Evolutionary conservation across 2,113 vertebrate genomes (phyloP), one percentile per base, ranked within the genome.

Genomic region (Lanius ludovicianus): DNA sequence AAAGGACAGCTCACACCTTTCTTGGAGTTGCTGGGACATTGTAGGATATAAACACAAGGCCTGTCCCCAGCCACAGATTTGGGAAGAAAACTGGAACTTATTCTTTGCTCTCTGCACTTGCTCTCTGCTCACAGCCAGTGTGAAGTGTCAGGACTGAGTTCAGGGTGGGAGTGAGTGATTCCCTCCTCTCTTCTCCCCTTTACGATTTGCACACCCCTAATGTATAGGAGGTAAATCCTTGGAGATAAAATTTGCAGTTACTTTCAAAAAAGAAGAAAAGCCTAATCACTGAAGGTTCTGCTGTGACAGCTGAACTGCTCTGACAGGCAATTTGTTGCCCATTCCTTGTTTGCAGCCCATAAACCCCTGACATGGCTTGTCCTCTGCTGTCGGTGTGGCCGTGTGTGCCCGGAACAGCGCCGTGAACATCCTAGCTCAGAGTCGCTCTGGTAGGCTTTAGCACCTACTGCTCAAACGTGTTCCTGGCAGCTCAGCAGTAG

Each of bases 1-100:
- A 57, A 25, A 64, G 23, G n/a, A 71, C 52, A 57, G 24, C 19
- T 64, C 22, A 60, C 44, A 60, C 37, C 42, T 88, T 56, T 5
- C 44, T 30, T 33, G 1, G 1, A 28, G 52, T n/a, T 3, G 0
- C 39, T 11, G 47, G 33, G 74, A 11, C 5, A 21, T 5, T 1
- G 1, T 2, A n/a, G 46, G 42, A 7, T 10, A 19, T 0, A 10
- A 15, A 9, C 56, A 41, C 1, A 2, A 59, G 63, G n/a, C 5
- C 31, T 37, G 9, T 8, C 4, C 30, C 28, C 33, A 63, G 75
- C 15, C 25, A 7, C 17, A 5, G 73, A 7, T 33, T 15, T 55
- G 30, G 35, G 74, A 24, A 31, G 28, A n/a, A 53, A 27, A 6
- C 14, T 28, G 44, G 28, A 28, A 6, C 13, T 21, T 8, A 35